Percentiles rank a stretch among this genome's conserved stretches.
These are phyloP conservation scores for Arctopsyche grandis DNA, from an alignment of 1,140 invertebrate genomes.

Conservation along the genomic window DNA sequence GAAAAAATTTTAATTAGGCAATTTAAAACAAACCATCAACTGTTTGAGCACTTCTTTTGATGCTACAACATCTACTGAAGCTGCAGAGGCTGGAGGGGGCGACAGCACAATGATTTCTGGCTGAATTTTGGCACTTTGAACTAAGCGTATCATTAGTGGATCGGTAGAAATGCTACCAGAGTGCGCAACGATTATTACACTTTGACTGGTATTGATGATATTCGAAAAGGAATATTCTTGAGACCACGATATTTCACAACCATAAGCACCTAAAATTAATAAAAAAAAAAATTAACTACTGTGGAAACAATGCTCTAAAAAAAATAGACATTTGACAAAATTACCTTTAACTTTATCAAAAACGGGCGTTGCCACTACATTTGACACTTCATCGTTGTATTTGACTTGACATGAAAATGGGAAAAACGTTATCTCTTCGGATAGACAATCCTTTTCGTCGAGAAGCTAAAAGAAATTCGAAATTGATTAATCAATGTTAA, in stretches of 20 bases:
- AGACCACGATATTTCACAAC: slow-evolving; percentile 30
- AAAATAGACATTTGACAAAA: neutral
- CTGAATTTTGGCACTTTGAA: slow-evolving; percentile 22
- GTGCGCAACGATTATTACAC: slow-evolving; percentile 23
- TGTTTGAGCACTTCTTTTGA: slow-evolving; percentile 44
- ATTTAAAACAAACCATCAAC: slow-evolving; percentile 13
- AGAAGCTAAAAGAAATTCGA: slow-evolving; percentile 47
- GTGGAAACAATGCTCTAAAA: neutral
- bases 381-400: neutral
- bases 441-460: slow-evolving; percentile 38
- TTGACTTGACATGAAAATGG: slow-evolving; percentile 50
- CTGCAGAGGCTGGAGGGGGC: slow-evolving; percentile 39
- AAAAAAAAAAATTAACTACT: neutral
- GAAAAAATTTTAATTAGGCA: neutral
- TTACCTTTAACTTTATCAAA: slow-evolving; percentile 41
- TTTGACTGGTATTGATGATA: slow-evolving; percentile 4
- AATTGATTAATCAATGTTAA: too few relatives aligned
- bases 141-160: neutral
- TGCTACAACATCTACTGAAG: slow-evolving; percentile 39
- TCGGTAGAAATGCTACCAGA: slow-evolving; percentile 7
- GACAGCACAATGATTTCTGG: slow-evolving; percentile 31
- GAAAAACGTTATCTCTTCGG: slow-evolving; percentile 13
- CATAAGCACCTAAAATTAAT: slow-evolving; percentile 24
- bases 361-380: slow-evolving; percentile 16
- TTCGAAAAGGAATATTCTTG: neutral